Percentiles rank a stretch among this genome's conserved stretches.
Evolutionary conservation across 2,113 vertebrate species (phyloP).

Genomic region (Monarcha castaneiventris): DNA sequence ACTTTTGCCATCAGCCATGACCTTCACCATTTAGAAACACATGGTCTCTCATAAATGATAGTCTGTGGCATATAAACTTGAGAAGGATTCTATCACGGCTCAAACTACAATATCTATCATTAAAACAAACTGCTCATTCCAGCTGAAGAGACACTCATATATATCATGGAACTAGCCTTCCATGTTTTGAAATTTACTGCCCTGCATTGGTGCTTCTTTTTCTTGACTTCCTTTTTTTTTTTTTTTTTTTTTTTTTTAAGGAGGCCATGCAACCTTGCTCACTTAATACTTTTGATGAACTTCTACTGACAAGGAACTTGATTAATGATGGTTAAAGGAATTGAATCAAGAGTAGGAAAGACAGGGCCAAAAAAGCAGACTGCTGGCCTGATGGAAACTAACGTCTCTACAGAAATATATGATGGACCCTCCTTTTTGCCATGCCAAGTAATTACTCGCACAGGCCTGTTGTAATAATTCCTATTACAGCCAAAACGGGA

Average conservation of each 20-base stretch:
- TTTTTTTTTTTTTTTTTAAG: slow-evolving; percentile 63
- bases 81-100: slow-evolving; percentile 78
- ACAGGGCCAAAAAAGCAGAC: slow-evolving; percentile 84
- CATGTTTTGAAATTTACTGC: slow-evolving; percentile 82
- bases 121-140: slow-evolving; percentile 84
- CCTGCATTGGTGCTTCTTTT: slow-evolving; percentile 55
- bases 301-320: slow-evolving; percentile 87
- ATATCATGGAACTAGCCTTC: slow-evolving; percentile 81
- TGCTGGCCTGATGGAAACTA: slow-evolving; percentile 88
- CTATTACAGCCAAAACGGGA: slow-evolving; percentile 99
- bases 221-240: not conserved
- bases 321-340: slow-evolving; percentile 95
- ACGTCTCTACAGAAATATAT: slow-evolving; percentile 94
- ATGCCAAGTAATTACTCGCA: slow-evolving; percentile 98
- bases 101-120: slow-evolving; percentile 84
- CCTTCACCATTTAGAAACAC: slow-evolving; percentile 83
- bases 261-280: slow-evolving; percentile 78
- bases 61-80: slow-evolving; percentile 73
- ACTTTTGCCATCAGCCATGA: slow-evolving; percentile 82
- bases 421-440: slow-evolving; percentile 87
- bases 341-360: slow-evolving; percentile 92
- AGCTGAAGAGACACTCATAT: slow-evolving; percentile 79
- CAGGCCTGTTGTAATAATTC: slow-evolving; percentile 99
- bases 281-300: slow-evolving; percentile 91
- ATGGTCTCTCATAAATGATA: slow-evolving; percentile 79